Evolutionary conservation across 2,888 invertebrate species (phyloP).

Genomic region (Eristalinus sepulchralis): DNA sequence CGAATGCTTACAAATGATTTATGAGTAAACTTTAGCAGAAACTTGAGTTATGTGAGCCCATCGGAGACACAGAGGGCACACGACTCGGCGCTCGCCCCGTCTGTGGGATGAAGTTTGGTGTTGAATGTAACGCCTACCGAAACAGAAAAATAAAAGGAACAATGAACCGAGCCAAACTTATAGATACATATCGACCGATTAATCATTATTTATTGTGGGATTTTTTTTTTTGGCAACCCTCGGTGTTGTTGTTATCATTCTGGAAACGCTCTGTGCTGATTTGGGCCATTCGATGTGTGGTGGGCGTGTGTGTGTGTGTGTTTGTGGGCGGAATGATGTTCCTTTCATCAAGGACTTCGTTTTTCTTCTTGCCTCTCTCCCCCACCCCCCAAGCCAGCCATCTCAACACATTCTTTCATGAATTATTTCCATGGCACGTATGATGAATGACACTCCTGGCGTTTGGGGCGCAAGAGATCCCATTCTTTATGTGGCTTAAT

Average conservation of each 20-base stretch:
- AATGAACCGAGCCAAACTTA: slow-evolving; percentile 42
- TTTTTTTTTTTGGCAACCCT: slow-evolving; percentile 10
- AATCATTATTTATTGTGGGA: slow-evolving; percentile 67
- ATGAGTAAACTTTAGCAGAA: slow-evolving; percentile 24
- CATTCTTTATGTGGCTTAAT: slow-evolving; percentile 65
- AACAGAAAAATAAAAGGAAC: slow-evolving; percentile 1
- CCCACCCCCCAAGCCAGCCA: too few relatives aligned
- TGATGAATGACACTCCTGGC: slow-evolving; percentile 63
- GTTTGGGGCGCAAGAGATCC: slow-evolving; percentile 58
- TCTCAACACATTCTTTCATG: slow-evolving; percentile 13
- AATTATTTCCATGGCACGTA: slow-evolving; percentile 59
- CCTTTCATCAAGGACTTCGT: slow-evolving; percentile 53
- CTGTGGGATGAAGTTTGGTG: slow-evolving; percentile 1
- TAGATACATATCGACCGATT: slow-evolving; percentile 65
- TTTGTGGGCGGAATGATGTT: slow-evolving; percentile 5
- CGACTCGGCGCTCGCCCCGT: background rate
- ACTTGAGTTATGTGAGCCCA: background rate
- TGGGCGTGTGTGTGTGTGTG: background rate
- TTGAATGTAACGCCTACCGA: slow-evolving; percentile 30
- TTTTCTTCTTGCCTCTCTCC: background rate
- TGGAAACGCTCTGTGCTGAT: slow-evolving; percentile 43
- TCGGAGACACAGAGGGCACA: background rate
- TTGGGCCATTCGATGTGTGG: background rate
- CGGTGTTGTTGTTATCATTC: background rate
- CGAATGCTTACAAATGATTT: slow-evolving; percentile 23